phyloP scores from a whole-genome alignment of 2,113 vertebrate genomes.

The Antechinus flavipes region DNA sequence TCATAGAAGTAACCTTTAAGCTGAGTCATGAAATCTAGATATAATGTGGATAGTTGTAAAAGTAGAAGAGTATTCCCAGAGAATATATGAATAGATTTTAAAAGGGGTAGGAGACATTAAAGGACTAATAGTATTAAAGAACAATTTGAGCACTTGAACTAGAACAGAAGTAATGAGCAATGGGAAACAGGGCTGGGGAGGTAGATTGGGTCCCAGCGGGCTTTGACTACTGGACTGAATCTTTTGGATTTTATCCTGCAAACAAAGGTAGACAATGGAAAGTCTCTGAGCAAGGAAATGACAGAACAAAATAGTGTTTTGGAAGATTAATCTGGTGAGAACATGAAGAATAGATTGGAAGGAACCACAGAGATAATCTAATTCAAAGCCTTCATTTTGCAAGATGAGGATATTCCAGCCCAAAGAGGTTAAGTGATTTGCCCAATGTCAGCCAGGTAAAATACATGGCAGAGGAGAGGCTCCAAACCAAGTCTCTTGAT shows the following conservation, averaged over 20 bases:
- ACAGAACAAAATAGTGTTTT: neutral
- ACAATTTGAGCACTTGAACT: neutral
- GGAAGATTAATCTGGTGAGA: neutral
- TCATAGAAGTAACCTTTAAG: neutral
- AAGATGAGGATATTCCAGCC: neutral
- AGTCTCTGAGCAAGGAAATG: conserved; percentile 1
- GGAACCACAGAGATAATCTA: neutral
- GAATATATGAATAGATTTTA: neutral
- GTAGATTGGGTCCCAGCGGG: neutral
- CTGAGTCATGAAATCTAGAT: neutral
- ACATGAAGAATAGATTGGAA: neutral
- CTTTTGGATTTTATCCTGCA: neutral
- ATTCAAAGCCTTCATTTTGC: neutral
- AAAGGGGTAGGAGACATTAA: neutral
- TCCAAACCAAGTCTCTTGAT: neutral
- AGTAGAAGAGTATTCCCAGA: neutral
- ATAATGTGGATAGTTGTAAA: neutral
- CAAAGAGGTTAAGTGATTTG: conserved; percentile 2
- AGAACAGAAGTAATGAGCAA: neutral
- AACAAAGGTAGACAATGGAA: neutral
- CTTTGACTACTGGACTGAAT: neutral
- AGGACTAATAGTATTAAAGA: neutral
- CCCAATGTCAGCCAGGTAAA: neutral
- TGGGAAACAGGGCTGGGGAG: neutral
- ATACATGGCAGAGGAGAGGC: neutral